A percentile compares a stretch with the other conserved stretches of the same genome.
Evolutionary conservation across 2,113 vertebrate genomes (phyloP).

Genomic region (Cairina moschata): DNA sequence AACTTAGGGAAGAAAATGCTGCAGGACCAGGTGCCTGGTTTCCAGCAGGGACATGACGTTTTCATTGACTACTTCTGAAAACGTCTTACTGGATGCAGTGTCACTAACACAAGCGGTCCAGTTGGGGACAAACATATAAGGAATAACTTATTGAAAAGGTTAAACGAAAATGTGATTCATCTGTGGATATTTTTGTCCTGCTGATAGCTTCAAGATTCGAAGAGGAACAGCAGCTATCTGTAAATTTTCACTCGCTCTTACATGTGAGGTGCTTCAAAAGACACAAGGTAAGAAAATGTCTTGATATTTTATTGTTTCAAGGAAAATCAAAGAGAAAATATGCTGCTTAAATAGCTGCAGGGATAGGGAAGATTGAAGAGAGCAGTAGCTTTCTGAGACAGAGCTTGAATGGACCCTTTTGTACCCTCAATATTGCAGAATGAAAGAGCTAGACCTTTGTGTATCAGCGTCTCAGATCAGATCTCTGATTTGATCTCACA

Average conservation of each 20-base stretch:
- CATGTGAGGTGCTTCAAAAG: neutral
- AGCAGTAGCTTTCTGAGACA: neutral
- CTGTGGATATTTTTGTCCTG: neutral
- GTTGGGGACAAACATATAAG: neutral
- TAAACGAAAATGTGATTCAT: neutral
- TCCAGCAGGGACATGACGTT: rapidly evolving
- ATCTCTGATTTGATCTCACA: neutral
- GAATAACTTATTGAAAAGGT: neutral
- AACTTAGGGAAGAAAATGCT: neutral
- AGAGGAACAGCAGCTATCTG: neutral
- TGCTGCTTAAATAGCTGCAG: neutral
- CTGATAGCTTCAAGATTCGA: neutral
- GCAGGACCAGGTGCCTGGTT: neutral
- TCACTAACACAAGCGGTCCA: neutral
- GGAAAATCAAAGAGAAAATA: neutral
- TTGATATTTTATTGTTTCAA: neutral
- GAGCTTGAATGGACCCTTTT: neutral
- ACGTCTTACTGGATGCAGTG: neutral
- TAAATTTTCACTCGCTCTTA: neutral
- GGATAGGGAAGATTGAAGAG: neutral
- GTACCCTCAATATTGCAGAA: neutral
- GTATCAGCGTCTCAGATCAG: neutral
- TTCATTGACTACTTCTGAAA: neutral
- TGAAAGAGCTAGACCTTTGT: neutral
- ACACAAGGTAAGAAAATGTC: neutral